phyloP scores from a whole-genome alignment of 23 tunicate species.

The Ciona savignyi region DNA sequence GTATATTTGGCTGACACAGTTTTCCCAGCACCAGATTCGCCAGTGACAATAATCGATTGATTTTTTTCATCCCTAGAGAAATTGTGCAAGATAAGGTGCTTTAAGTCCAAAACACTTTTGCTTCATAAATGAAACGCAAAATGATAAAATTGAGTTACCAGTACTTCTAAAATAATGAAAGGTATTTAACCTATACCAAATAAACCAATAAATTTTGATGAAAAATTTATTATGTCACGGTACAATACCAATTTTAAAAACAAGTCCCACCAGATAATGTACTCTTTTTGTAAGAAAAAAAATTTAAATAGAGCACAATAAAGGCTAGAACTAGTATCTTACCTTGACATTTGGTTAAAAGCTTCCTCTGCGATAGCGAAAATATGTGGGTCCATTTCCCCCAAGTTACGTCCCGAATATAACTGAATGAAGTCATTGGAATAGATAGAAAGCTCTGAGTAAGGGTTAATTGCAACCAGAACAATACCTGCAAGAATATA shows the following conservation, averaged over 20 bases:
- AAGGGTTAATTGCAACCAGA: slow-evolving; percentile 96
- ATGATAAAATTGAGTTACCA: too few species aligned
- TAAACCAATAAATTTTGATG: too few species aligned
- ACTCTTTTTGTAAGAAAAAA: too few species aligned
- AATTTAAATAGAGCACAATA: too few species aligned
- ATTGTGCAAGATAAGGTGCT: too few species aligned
- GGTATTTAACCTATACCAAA: too few species aligned
- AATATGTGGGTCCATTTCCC: slow-evolving; percentile 93
- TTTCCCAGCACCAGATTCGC: slow-evolving; percentile 99
- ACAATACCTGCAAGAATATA: slow-evolving; percentile 64
- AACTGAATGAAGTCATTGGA: slow-evolving; percentile 92
- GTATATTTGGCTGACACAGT: slow-evolving; percentile 97
- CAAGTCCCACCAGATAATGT: too few species aligned
- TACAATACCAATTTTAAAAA: too few species aligned
- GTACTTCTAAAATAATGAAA: too few species aligned
- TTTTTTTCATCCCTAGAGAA: slow-evolving; percentile 49
- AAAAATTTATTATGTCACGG: too few species aligned
- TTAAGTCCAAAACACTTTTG: too few species aligned
- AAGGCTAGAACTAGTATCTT: not conserved
- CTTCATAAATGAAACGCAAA: too few species aligned
- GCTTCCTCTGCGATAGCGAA: slow-evolving; percentile 97
- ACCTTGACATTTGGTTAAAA: slow-evolving; percentile 86
- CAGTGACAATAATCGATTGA: slow-evolving; percentile 98
- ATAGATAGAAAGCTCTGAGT: slow-evolving; percentile 78
- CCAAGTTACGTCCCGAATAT: slow-evolving; percentile 79